Conservation (phyloP, 2,888 invertebrate genomes). For the Graphium colonna region DNA sequence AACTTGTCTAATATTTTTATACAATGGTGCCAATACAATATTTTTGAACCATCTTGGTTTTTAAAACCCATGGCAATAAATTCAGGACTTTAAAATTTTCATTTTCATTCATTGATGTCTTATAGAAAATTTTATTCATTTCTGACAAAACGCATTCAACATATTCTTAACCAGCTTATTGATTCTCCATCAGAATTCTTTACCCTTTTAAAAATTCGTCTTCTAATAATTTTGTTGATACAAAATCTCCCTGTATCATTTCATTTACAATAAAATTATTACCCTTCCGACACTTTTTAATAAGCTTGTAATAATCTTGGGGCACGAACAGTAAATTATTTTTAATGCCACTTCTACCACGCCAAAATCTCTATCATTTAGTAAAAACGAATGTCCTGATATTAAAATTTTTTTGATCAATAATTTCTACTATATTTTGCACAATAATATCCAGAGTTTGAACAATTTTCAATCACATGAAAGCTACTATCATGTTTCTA, state of each 20-base stretch:
- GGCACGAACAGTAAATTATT: constrained; percentile 2
- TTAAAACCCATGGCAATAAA: background rate
- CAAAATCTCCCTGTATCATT: constrained; percentile 1
- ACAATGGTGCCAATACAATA: background rate
- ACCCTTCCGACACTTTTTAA: constrained; percentile 5
- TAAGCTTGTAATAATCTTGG: constrained; percentile 8
- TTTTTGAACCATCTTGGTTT: background rate
- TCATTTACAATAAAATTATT: background rate
- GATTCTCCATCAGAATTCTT: constrained; percentile 6
- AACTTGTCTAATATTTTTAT: background rate
- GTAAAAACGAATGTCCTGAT: background rate
- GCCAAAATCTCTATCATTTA: constrained; percentile 3
- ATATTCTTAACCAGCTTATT: constrained; percentile 5
- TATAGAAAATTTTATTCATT: constrained; percentile 9
- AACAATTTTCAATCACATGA: constrained; percentile 1
- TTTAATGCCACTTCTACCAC: constrained; percentile 9
- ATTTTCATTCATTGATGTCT: background rate
- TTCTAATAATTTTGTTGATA: constrained; percentile 4
- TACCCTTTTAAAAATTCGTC: constrained; percentile 9
- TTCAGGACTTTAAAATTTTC: background rate
- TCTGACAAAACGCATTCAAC: constrained; percentile 9
- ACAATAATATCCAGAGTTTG: background rate
- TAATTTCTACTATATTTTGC: background rate
- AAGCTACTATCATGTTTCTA: constrained; percentile 1
- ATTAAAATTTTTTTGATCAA: background rate